Evolutionary conservation across 1,140 invertebrate species (phyloP).

Genomic region (Leptonema lineaticorne): DNA sequence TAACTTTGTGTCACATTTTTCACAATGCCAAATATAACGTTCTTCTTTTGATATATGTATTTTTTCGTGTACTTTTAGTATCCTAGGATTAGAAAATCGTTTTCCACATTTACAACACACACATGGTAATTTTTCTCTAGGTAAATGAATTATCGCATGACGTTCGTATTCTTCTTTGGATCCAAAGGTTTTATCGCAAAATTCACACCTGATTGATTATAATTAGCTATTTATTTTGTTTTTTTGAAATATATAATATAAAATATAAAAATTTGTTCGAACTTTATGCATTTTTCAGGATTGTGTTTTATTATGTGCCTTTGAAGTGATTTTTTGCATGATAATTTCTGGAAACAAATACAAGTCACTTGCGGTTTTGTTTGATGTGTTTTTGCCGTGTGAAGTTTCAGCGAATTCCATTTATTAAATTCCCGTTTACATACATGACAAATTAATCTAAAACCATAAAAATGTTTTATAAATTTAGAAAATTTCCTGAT

Average conservation of each 20-base stretch:
- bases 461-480: background rate
- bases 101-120: conserved; percentile 47
- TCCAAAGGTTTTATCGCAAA: conserved; percentile 29
- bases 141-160: conserved; percentile 27
- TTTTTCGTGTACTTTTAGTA: conserved; percentile 47
- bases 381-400: conserved; percentile 24
- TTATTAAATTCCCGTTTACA: conserved; percentile 30
- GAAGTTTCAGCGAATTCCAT: conserved; percentile 27
- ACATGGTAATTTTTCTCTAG: conserved; percentile 42
- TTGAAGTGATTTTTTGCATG: conserved; percentile 21
- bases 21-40: conserved; percentile 47
- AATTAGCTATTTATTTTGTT: too few relatives aligned
- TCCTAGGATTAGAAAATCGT: conserved; percentile 45
- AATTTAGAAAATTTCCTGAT: too few relatives aligned
- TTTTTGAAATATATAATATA: too few relatives aligned
- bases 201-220: conserved; percentile 22
- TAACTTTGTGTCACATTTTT: conserved; percentile 46
- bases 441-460: conserved; percentile 34
- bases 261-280: background rate
- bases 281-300: conserved; percentile 32
- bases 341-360: conserved; percentile 33
- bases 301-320: conserved; percentile 33
- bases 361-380: conserved; percentile 27
- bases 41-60: conserved; percentile 48
- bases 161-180: conserved; percentile 13